Percentiles rank a stretch among this genome's conserved stretches.
These are phyloP conservation scores for Cantharis rufa DNA, from an alignment of 2,888 invertebrate genomes.

Conservation along the genomic window DNA sequence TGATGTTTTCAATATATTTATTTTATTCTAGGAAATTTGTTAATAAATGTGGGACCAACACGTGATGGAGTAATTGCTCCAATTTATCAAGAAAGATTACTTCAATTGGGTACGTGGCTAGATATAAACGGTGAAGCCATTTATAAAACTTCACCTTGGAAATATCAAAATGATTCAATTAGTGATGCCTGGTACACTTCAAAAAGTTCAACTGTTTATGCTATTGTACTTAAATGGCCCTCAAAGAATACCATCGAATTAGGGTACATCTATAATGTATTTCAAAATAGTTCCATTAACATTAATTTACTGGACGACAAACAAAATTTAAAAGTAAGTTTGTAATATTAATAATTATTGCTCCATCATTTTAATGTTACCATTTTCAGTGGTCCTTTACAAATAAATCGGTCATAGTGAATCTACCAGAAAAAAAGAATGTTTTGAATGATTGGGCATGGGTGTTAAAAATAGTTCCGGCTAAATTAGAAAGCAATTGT, in stretches of 20 bases:
- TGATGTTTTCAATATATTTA: too few relatives aligned
- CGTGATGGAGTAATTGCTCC: constrained; percentile 84
- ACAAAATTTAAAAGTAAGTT: constrained; percentile 43
- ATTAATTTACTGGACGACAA: constrained; percentile 60
- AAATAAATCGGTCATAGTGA: constrained; percentile 48
- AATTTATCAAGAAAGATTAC: constrained; percentile 83
- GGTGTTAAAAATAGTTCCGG: constrained; percentile 50
- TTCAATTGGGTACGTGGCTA: constrained; percentile 81
- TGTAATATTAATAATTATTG: neutral
- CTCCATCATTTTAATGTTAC: neutral
- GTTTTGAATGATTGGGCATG: constrained; percentile 55
- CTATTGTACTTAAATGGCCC: constrained; percentile 73
- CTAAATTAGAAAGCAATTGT: neutral
- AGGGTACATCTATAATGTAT: constrained; percentile 51
- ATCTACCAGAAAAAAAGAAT: constrained; percentile 55
- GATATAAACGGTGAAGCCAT: constrained; percentile 84
- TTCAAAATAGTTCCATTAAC: constrained; percentile 38
- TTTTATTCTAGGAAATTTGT: constrained; percentile 65
- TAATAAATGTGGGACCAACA: constrained; percentile 88
- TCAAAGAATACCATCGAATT: constrained; percentile 59
- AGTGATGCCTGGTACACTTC: constrained; percentile 75
- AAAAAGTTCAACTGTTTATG: constrained; percentile 63
- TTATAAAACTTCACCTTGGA: constrained; percentile 79
- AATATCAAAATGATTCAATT: constrained; percentile 76
- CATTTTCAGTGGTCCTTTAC: constrained; percentile 57